A percentile compares a stretch with the other conserved stretches of the same genome.
These are phyloP conservation scores for Harpagoxenus sublaevis DNA, from an alignment of 2,888 invertebrate genomes.

Conservation along the genomic window DNA sequence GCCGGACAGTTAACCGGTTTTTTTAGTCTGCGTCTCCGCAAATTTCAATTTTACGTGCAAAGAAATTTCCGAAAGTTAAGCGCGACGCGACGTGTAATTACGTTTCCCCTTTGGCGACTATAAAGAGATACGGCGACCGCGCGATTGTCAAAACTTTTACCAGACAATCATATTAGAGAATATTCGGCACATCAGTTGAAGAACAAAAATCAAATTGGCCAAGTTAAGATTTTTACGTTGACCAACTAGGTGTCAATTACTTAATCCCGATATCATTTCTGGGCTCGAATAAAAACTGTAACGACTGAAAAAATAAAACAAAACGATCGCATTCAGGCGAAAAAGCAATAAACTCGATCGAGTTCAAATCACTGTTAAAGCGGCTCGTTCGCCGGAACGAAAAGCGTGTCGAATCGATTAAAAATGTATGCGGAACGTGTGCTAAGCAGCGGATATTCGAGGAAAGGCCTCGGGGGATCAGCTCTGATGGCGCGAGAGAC, in stretches of 20 bases:
- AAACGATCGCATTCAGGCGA: not conserved
- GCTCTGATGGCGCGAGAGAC: constrained; percentile 55
- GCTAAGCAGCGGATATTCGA: constrained; percentile 77
- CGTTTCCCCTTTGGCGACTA: not conserved
- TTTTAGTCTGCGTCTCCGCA: constrained; percentile 33
- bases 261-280: not conserved
- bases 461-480: constrained; percentile 73
- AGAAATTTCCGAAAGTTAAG: constrained; percentile 54
- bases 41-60: constrained; percentile 56
- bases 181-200: not conserved
- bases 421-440: constrained; percentile 79
- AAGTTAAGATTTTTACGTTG: not conserved
- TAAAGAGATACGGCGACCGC: not conserved
- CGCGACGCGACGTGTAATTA: constrained; percentile 28
- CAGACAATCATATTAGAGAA: not conserved
- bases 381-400: constrained; percentile 54
- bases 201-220: not conserved
- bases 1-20: constrained; percentile 46
- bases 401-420: constrained; percentile 75
- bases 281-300: not conserved
- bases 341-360: constrained; percentile 24
- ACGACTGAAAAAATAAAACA: not conserved
- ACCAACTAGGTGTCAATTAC: not conserved
- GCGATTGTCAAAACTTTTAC: constrained; percentile 3
- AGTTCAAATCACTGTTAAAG: constrained; percentile 56